A percentile compares a stretch with the other conserved stretches of the same genome.
Evolutionary conservation across 2,113 vertebrate species (phyloP).

Genomic region (Tautogolabrus adspersus): DNA sequence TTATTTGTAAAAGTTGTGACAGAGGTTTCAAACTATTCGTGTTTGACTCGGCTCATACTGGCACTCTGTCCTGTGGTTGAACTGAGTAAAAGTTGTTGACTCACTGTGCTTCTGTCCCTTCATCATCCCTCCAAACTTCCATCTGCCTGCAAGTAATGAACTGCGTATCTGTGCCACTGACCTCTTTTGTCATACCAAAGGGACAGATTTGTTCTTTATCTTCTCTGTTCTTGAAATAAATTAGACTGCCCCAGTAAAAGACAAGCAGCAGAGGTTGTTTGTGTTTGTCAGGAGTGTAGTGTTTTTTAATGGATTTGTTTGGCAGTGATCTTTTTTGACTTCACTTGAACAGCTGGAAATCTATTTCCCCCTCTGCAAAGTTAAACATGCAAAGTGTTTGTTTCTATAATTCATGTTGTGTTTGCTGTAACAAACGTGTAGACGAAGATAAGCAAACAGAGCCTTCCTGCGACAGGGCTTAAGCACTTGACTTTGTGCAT

Average conservation of each 20-base stretch:
- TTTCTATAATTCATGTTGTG: conserved; percentile 67
- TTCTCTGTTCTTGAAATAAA: conserved; percentile 55
- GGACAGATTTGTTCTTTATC: conserved; percentile 57
- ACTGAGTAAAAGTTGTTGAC: conserved; percentile 26
- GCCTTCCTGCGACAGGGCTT: conserved; percentile 20
- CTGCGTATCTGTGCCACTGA: conserved; percentile 30
- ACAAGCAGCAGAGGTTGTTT: conserved; percentile 51
- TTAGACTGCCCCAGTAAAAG: conserved; percentile 27
- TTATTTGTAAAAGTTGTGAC: too few species aligned
- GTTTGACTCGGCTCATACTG: background rate
- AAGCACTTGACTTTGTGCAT: conserved; percentile 42
- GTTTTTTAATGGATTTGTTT: conserved; percentile 39
- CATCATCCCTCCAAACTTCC: conserved; percentile 31
- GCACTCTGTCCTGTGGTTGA: background rate
- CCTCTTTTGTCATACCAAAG: conserved; percentile 50
- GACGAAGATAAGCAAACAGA: conserved; percentile 52
- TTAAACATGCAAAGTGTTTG: conserved; percentile 66
- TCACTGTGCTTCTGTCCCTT: background rate
- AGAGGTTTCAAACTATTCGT: background rate
- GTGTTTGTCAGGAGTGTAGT: conserved; percentile 29
- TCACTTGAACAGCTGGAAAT: conserved; percentile 62
- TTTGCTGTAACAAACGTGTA: conserved; percentile 49
- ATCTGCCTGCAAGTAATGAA: conserved; percentile 50
- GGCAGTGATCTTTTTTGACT: conserved; percentile 44
- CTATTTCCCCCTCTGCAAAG: conserved; percentile 34